Percentiles rank a stretch among this genome's conserved stretches.
Conservation (phyloP, 2,797 vertebrate species). For the Uromys caudimaculatus region DNA sequence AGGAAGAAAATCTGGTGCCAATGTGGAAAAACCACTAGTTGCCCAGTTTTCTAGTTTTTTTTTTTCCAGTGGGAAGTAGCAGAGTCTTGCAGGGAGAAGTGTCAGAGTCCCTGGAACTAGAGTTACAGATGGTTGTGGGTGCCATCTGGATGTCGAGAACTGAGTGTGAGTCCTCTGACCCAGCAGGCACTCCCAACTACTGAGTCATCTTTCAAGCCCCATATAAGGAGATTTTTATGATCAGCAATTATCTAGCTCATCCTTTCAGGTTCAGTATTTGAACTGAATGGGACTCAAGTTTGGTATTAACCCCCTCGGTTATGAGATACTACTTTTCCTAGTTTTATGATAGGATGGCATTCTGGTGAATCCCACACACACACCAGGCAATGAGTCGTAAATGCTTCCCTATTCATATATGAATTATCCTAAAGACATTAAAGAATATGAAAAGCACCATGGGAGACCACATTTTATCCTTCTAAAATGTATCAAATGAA, state of each 20-base stretch:
- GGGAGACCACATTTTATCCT: neutral
- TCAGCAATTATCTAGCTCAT: neutral
- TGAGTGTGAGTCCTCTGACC: neutral
- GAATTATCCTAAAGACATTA: neutral
- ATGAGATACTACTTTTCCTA: constrained; percentile 5
- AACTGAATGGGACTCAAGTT: neutral
- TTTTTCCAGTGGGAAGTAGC: neutral
- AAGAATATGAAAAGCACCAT: neutral
- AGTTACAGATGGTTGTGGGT: neutral
- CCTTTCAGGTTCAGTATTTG: neutral
- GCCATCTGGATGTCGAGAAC: neutral
- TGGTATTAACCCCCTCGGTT: neutral
- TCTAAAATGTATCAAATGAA: neutral
- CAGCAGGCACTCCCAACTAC: neutral
- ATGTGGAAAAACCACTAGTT: neutral
- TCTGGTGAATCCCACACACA: neutral
- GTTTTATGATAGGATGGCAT: neutral
- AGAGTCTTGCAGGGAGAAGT: neutral
- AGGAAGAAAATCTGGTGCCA: neutral
- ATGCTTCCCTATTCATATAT: constrained; percentile 27
- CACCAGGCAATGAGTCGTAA: neutral
- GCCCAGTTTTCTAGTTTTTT: constrained; percentile 12
- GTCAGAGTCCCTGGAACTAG: neutral
- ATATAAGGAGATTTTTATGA: neutral
- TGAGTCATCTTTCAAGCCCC: neutral